A percentile compares a stretch with the other conserved stretches of the same genome.
Evolutionary conservation across 2,113 vertebrate species (phyloP).

Genomic region (Mus musculus): DNA sequence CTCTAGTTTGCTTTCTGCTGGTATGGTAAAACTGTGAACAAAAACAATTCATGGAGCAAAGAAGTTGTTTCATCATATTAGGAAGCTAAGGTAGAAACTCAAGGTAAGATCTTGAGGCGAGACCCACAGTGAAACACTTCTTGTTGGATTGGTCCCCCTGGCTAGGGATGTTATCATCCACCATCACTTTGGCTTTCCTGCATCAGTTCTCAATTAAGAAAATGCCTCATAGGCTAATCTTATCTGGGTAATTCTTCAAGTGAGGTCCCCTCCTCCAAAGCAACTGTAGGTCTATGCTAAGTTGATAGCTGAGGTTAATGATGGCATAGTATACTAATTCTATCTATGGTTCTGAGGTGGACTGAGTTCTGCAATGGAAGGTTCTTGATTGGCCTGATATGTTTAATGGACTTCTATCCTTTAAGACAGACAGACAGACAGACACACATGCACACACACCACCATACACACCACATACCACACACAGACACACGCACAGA

Average conservation of each 20-base stretch:
- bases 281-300: neutral
- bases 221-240: neutral
- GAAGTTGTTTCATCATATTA: neutral
- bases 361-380: neutral
- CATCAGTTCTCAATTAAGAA: neutral
- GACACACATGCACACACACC: neutral
- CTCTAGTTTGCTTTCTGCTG: neutral
- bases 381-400: neutral
- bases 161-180: neutral
- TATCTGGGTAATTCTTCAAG: too few relatives aligned
- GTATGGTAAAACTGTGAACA: neutral
- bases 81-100: neutral
- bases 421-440: neutral
- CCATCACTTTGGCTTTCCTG: neutral
- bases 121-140: neutral
- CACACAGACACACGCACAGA: too few relatives aligned
- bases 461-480: neutral
- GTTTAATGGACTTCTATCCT: neutral
- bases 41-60: neutral
- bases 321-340: neutral
- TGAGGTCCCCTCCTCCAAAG: neutral
- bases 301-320: neutral
- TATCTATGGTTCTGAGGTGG: neutral
- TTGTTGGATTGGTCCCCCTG: neutral
- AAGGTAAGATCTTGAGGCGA: neutral